Evolutionary conservation across 2,888 invertebrate genomes (phyloP), one percentile per base, ranked within the genome.

Genomic region (Pocota personata): DNA sequence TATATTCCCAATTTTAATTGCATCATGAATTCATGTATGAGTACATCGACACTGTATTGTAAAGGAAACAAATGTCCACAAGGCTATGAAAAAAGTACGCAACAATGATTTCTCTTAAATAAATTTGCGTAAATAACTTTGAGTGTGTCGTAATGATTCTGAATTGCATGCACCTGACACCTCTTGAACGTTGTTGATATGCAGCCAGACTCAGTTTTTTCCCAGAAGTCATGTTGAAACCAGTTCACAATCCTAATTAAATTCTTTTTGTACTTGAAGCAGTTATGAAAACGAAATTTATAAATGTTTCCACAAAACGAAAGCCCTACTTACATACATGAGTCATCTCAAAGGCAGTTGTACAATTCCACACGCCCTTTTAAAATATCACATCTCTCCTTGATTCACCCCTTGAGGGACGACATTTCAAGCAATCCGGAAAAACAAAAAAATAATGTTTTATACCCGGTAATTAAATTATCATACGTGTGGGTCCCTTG

Each of bases 401-500:
- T 60, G 77, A 50, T 50, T 35, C 60, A 67, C 27, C 67, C 48
- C 58, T 50, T 60, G 77, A 67, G 46, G 50, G 67, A 57, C 62
- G 14, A n/a, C 64, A 35, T 7, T 16, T n/a, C 43, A 62, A 10
- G 19, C 48, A 73, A 73, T 62, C 67, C 62, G 78, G 83, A 76
- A 82, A 76, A 82, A 32, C n/a, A 27, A 37, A 46, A 32, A 48
- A 58, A 58, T 21, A 27, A 30, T 8, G 3, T 37, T 24, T n/a
- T 27, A 50, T 27, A 66, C 62, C 62, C 62, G 27, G 50, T 69
- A 64, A 84, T 84, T 67, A 62, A 84, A 84, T 84, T 84, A 40
- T 43, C 83, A 84, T 84, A 79, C 37, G 83, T 79, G 83, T 57
- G 75, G 83, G 83, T 57, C 40, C 69, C 69, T 52, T 78, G 77